phyloP scores from a whole-genome alignment of 1,140 invertebrate species.

The Vanessa tameamea region DNA sequence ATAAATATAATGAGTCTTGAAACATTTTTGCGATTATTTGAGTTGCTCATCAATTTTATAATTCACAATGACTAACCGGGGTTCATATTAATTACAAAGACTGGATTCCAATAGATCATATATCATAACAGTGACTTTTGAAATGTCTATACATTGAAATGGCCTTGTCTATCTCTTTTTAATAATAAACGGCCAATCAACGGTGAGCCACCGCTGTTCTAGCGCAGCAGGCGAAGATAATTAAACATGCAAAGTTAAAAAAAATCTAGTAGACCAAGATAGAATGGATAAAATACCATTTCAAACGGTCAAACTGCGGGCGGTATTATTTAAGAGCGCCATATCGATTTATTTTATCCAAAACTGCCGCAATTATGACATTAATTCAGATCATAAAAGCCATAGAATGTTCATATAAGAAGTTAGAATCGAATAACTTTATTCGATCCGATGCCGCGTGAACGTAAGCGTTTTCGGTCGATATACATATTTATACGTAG shows the following conservation, averaged over 20 bases:
- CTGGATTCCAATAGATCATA: constrained; percentile 48
- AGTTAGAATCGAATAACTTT: constrained; percentile 75
- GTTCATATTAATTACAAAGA: constrained; percentile 35
- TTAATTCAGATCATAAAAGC: constrained; percentile 77
- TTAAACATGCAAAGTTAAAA: constrained; percentile 30
- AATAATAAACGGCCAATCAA: constrained; percentile 35
- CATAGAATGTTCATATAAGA: constrained; percentile 73
- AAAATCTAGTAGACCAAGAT: constrained; percentile 48
- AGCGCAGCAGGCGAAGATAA: constrained; percentile 32
- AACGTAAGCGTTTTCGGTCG: constrained; percentile 61
- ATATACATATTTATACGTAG: constrained; percentile 40
- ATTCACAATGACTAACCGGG: constrained; percentile 17
- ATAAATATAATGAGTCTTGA: not conserved
- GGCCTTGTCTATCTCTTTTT: constrained; percentile 61
- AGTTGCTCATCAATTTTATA: constrained; percentile 20
- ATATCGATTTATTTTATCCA: constrained; percentile 79
- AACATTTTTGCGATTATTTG: not conserved
- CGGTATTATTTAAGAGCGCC: constrained; percentile 74
- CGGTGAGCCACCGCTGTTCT: constrained; percentile 42
- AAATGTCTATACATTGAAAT: constrained; percentile 55
- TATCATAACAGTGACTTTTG: constrained; percentile 56
- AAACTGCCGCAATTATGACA: constrained; percentile 79
- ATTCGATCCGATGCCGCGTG: constrained; percentile 64
- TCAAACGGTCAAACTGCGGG: constrained; percentile 66
- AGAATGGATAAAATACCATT: constrained; percentile 53